Evolutionary conservation across 2,797 vertebrate species (phyloP), one percentile per base, ranked within the genome.

Genomic region (Perodicticus potto): DNA sequence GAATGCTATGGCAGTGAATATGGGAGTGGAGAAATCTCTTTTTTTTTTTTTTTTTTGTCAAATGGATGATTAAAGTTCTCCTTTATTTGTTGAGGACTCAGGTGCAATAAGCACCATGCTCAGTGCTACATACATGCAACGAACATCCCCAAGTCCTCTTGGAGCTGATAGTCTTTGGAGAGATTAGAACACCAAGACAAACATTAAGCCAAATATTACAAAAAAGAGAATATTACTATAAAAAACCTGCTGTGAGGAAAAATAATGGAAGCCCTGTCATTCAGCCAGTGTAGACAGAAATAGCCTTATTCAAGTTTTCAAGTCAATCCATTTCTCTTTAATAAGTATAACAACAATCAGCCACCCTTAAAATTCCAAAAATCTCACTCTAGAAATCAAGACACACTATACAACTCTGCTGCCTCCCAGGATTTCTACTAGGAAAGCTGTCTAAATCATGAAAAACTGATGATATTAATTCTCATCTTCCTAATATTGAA

Each of bases 331-430:
- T 87, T 84, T 87, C 22, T 94, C 25, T 93, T 87, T 94, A 78
- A 63, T 93, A 65, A 77, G 45, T 45, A 95, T 87, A 94, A 20
- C 20, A 77, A 86, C 55, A 77, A 81, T 55, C 37, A 65, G 34
- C 14, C 88, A 4, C 37, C 25, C 77, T 90, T 93, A 77, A 97
- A 97, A 93, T 84, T 92, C 32, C 86, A 86, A 74, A 95, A 91
- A 83, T 86, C 16, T 95, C 17, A 65, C 27, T 49, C 27, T 88
- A 45, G 17, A 78, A 87, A 96, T 9, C 7, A 95, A 85, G 9
- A 20, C 6, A 81, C 3, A 73, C 13, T 37, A 3, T 84, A 76
- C 86, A 93, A 93, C 10, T 45, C 17, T 92, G 13, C 29, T 53
- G 43, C 2, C 23, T 81, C 19, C 9, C 43, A 25, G 37, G 29